Evolutionary conservation across 2,113 vertebrate genomes (phyloP).

Genomic region (Scartelaos histophorus): DNA sequence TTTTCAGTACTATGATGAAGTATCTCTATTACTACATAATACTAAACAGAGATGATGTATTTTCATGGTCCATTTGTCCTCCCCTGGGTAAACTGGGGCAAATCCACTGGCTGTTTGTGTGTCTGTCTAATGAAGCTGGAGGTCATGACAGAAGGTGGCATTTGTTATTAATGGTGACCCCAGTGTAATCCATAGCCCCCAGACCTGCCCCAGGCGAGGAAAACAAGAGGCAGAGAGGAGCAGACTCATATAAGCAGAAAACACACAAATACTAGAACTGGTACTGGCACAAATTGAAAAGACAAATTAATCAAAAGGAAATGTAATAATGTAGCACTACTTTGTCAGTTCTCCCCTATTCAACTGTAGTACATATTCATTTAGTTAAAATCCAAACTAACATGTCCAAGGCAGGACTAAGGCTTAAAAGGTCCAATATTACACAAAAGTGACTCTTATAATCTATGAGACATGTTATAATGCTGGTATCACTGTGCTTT

Average conservation of each 20-base stretch:
- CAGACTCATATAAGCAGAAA: conserved; percentile 7
- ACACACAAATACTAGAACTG: conserved; percentile 1
- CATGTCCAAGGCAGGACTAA: no score
- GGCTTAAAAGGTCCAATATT: no score
- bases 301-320: no score
- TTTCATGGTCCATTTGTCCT: conserved; percentile 7
- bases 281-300: background rate
- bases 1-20: background rate
- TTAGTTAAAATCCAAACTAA: no score
- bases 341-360: no score
- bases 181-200: conserved; percentile 32
- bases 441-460: no score
- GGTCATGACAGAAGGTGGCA: conserved; percentile 75
- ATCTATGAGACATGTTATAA: no score
- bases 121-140: conserved; percentile 49
- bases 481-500: no score
- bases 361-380: no score
- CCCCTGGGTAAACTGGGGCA: background rate
- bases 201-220: conserved; percentile 54
- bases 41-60: no score
- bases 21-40: background rate
- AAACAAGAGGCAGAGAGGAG: conserved; percentile 29
- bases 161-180: conserved; percentile 79
- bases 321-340: no score
- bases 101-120: conserved; percentile 34